Base-by-base conservation (phyloP, 2,113 vertebrate species). In the Cephalopterus ornatus region DNA sequence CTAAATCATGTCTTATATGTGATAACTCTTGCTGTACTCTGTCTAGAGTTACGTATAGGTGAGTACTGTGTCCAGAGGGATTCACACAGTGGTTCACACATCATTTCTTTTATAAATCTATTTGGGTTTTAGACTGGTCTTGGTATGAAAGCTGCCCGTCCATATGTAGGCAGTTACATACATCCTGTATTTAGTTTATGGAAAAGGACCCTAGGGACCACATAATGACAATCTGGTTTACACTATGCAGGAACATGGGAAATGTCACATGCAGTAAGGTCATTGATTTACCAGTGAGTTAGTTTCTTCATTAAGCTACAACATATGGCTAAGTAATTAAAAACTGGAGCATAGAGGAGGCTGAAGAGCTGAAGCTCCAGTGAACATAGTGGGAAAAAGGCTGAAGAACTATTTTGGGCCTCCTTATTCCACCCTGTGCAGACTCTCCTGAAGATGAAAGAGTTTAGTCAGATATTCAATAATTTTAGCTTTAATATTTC, bases 401-500 rank as follows among this genome's bases (percentile, higher is more conserved):
- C 62, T 39, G n/a, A 72, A 63, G 37, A 26, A 8, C 13, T 42
- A 11, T 32, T 65, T 28, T 41, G 14, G 18, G 21, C 8, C 15
- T 78, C 47, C 58, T 67, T 68, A 15, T 85, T 92, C 47, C 33
- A 20, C 16, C 4, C 11, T 42, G 23, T 0, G 0, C 30, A 59
- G 52, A 58, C 2, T 5, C 0, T 26, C 1, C 14, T 37, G 22
- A 39, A 73, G 24, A 63, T 42, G 7, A 23, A 90, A 73, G 26
- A 58, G 50, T 77, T 82, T 75, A 42, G 28, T 50, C 71, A 92
- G 68, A 19, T 66, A 50, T n/a, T 92, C 21, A 76, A 0, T 63
- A 52, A 24, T 82, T 82, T 59, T 94, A 55, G 55, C 66, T 93
- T 89, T 85, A 75, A 68, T 74, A 23, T 95, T 95, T 93, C 44